Evolutionary conservation across 2,888 invertebrate genomes (phyloP).

Genomic region (Biston stratarius): DNA sequence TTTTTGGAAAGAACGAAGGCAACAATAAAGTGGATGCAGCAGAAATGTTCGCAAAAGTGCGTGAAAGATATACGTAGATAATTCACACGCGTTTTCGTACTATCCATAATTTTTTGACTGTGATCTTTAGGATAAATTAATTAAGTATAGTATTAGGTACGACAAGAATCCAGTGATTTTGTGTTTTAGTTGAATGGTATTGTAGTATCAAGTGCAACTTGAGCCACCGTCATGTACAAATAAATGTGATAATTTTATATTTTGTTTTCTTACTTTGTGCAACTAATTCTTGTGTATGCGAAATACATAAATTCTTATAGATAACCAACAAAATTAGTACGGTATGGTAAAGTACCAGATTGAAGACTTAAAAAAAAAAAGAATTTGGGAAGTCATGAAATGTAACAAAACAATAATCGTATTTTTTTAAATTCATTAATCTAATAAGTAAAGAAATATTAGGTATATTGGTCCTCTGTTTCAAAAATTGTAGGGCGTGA

Average conservation of each 20-base stretch:
- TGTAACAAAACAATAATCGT: too few relatives aligned
- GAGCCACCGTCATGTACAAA: conserved; percentile 30
- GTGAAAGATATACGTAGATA: conserved; percentile 72
- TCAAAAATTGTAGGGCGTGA: too few relatives aligned
- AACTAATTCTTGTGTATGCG: too few relatives aligned
- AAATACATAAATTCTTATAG: too few relatives aligned
- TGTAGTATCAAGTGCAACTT: conserved; percentile 7
- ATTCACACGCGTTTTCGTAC: background rate
- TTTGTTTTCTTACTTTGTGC: conserved; percentile 3
- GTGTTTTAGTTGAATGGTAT: conserved; percentile 13
- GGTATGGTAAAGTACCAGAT: too few relatives aligned
- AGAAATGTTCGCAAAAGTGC: conserved; percentile 78
- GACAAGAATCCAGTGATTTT: conserved; percentile 26
- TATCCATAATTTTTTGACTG: conserved; percentile 31
- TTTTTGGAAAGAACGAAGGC: conserved; percentile 84
- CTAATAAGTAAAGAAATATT: too few relatives aligned
- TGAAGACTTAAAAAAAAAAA: too few relatives aligned
- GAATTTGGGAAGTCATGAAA: too few relatives aligned
- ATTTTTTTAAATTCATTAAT: too few relatives aligned
- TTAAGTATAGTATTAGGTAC: conserved; percentile 25
- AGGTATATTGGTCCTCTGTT: too few relatives aligned
- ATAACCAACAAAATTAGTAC: too few relatives aligned
- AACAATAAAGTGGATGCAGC: conserved; percentile 76
- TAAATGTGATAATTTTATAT: conserved; percentile 22
- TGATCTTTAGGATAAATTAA: conserved; percentile 57